phyloP scores from a whole-genome alignment of 2,888 invertebrate species.

The Agrochola circellaris region DNA sequence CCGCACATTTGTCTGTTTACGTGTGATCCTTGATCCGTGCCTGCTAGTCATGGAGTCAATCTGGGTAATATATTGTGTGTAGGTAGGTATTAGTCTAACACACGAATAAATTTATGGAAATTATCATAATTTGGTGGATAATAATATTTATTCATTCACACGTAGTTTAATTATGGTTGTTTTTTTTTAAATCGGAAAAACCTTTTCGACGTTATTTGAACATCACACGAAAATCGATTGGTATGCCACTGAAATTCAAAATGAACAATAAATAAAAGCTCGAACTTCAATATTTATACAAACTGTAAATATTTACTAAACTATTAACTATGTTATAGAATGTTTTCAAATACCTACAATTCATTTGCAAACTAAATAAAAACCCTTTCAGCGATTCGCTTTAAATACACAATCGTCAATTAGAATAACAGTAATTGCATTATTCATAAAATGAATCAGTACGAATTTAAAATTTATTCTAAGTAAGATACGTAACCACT shows the following conservation, averaged over 20 bases:
- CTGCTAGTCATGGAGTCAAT: slow-evolving; percentile 16
- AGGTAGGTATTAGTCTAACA: neutral
- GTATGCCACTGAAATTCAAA: neutral
- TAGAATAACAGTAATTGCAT: neutral
- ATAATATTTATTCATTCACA: neutral
- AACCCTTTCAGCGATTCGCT: neutral
- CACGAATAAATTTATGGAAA: neutral
- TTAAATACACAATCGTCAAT: neutral
- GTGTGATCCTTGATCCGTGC: slow-evolving; percentile 34
- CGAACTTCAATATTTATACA: neutral
- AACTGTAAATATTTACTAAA: neutral
- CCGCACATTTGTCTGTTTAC: slow-evolving; percentile 33
- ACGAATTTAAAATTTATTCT: neutral
- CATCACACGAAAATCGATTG: neutral
- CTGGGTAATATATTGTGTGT: neutral
- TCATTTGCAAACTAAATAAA: slow-evolving; percentile 15
- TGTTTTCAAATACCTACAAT: neutral
- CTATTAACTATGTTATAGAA: neutral
- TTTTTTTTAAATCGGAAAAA: neutral
- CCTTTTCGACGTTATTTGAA: no score
- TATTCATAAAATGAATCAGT: neutral
- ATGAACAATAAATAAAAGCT: neutral
- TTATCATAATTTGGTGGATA: neutral
- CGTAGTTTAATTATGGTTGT: neutral
- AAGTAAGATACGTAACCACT: neutral